Conservation (phyloP, 2,888 invertebrate genomes). For the Parnassius apollo region DNA sequence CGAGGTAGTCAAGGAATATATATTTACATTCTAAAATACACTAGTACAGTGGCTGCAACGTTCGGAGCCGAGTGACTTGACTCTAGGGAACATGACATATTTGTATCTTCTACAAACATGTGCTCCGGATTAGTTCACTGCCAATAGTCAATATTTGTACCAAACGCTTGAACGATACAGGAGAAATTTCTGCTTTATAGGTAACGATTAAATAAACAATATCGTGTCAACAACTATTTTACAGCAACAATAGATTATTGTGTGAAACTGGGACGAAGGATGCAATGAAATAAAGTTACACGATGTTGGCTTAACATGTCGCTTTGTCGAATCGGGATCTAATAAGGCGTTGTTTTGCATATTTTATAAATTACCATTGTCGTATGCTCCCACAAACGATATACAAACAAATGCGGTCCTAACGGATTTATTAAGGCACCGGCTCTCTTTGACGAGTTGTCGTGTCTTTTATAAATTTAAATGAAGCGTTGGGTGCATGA, state of each 20-base stretch:
- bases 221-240: too few species aligned
- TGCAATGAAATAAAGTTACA: not conserved
- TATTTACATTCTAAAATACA: too few species aligned
- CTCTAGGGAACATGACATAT: too few species aligned
- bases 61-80: too few species aligned
- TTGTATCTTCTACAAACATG: too few species aligned
- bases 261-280: not conserved
- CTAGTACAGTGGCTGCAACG: too few species aligned
- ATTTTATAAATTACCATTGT: conserved; percentile 71
- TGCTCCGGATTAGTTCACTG: too few species aligned
- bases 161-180: too few species aligned
- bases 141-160: too few species aligned
- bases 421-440: conserved; percentile 52
- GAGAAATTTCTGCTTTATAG: too few species aligned
- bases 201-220: too few species aligned
- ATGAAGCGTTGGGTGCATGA: conserved; percentile 34
- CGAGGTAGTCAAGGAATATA: too few species aligned
- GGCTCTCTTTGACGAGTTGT: conserved; percentile 42
- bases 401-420: conserved; percentile 59
- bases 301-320: conserved; percentile 7
- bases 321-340: conserved; percentile 37
- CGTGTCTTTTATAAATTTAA: conserved; percentile 43
- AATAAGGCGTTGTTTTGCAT: conserved; percentile 63
- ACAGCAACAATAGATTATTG: not conserved
- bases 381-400: conserved; percentile 55